A percentile compares a stretch with the other conserved stretches of the same genome.
phyloP scores from a whole-genome alignment of 2,888 invertebrate genomes.

The Pyrrhosoma nymphula region DNA sequence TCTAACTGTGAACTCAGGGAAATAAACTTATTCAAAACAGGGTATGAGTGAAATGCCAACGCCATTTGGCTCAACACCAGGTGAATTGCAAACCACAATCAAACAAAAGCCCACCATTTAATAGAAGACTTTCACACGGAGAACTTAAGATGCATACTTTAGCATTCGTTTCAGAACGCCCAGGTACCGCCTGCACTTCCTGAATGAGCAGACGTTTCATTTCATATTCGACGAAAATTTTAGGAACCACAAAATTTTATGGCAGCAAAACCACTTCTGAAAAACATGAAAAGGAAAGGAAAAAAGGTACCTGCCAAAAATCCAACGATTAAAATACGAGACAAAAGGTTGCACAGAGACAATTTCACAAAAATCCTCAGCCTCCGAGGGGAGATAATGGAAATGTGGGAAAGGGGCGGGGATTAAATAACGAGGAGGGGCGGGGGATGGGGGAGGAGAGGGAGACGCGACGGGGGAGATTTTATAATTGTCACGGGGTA shows the following conservation, averaged over 20 bases:
- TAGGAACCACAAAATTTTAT: not conserved
- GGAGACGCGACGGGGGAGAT: not conserved
- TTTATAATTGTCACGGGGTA: not conserved
- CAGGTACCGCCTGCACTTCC: not conserved
- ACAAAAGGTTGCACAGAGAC: not conserved
- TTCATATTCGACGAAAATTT: not conserved
- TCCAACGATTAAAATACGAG: not conserved
- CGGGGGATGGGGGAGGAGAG: not conserved
- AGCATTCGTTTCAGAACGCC: not conserved
- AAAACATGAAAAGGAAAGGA: not conserved
- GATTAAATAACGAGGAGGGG: not conserved
- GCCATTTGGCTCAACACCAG: not conserved
- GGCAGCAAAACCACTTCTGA: not conserved
- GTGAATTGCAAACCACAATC: not conserved
- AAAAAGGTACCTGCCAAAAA: not conserved
- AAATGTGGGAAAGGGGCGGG: not conserved
- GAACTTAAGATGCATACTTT: not conserved
- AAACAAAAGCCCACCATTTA: not conserved
- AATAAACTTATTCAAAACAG: not conserved
- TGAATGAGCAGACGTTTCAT: not conserved
- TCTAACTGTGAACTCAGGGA: not conserved
- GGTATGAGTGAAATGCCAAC: not conserved
- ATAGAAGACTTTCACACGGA: not conserved
- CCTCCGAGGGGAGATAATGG: not conserved
- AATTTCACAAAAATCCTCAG: constrained; percentile 6